Evolutionary conservation across 2,113 vertebrate genomes (phyloP).

Genomic region (Zosterops japonicus): DNA sequence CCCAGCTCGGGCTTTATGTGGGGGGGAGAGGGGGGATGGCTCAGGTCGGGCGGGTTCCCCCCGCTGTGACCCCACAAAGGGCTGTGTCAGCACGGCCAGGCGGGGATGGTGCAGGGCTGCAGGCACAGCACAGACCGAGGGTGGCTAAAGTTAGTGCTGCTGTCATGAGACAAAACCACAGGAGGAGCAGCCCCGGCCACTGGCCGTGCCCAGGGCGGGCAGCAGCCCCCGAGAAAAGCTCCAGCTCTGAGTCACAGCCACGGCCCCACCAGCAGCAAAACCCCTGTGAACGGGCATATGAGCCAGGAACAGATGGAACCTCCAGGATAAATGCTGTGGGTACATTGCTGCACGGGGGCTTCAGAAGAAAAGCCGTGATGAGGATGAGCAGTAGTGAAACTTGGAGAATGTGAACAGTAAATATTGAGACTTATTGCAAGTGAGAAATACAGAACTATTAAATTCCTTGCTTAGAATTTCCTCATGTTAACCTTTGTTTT

Average conservation of each 20-base stretch:
- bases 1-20: not conserved
- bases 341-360: not conserved
- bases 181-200: not conserved
- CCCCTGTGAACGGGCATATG: fast-evolving
- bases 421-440: not conserved
- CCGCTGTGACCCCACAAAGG: not conserved
- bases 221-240: not conserved
- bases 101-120: not conserved
- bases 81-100: not conserved
- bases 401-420: not conserved
- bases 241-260: not conserved
- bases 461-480: not conserved
- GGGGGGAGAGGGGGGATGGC: not conserved
- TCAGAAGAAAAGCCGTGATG: not conserved
- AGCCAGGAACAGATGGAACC: not conserved
- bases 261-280: not conserved
- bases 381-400: not conserved
- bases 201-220: not conserved
- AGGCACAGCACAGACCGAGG: not conserved
- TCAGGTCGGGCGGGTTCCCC: not conserved
- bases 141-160: not conserved
- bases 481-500: not conserved
- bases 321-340: not conserved
- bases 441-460: not conserved
- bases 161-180: not conserved